Evolutionary conservation across 2,797 vertebrate species (phyloP), one percentile per base, ranked within the genome.

Genomic region (Ataeniobius toweri): DNA sequence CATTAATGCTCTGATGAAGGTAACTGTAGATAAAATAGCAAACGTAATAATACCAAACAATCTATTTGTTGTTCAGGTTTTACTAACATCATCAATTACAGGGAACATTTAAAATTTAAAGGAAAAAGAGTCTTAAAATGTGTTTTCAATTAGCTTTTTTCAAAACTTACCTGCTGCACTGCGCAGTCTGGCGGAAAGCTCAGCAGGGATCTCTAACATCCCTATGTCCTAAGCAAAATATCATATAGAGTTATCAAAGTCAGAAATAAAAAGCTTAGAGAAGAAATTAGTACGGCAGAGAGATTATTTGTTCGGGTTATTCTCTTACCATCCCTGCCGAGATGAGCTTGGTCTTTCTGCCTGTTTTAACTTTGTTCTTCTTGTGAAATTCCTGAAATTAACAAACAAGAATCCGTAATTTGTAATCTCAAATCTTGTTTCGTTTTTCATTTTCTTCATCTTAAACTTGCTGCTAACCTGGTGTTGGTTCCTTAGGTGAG

Each of bases 131-230:
- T 53, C 9, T 39, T 12, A 69, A 46, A 69, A n/a, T 46, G 13
- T 16, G 13, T 44, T 68, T 44, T 68, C 24, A 1, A 46, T 20
- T 24, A 31, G 6, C 20, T n/a, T 3, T 24, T 76, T 48, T 14
- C 51, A 46, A 70, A 9, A 83, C 94, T 93, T 53, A 99, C 98
- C 95, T 93, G 95, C 86, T 13, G 87, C 87, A 2, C 74, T 86
- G 72, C 75, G 94, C 78, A 99, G 95, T 85, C 97, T 94, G 79
- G 94, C 93, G 0, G 96, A 95, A 70, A 99, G 94, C 80, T 99
- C 97, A 39, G 96, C 97, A 0, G 98, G 98, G 87, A 99, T 98
- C 92, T 98, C 97, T 91, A 99, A 91, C 88, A 93, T 90, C 39
- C 95, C 96, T 91, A 97, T 95, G 22, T 99, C 97, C 98, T 99